Base-by-base conservation (phyloP, 1,140 invertebrate genomes). In the Dinoponera quadriceps region DNA sequence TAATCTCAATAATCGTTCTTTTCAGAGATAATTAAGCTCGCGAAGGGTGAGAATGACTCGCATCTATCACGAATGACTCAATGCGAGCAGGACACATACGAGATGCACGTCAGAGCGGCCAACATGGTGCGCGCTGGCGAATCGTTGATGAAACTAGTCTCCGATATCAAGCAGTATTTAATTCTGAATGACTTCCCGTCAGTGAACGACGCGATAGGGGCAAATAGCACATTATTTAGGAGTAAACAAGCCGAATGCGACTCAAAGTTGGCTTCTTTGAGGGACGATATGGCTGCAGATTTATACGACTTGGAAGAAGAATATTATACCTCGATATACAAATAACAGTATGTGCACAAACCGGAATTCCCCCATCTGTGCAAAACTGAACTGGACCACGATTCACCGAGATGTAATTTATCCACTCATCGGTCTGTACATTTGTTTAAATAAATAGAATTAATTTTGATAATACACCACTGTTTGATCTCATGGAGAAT, bases 121-220 rank as follows among this genome's bases (percentile, higher is more conserved):
- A 99, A 99, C 93, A 99, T 99, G 91, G 98, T 99, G 0, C 94
- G 98, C 90, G 98, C 98, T 84, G 98, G 98, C 1, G 98, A 99
- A 95, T 99, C 98, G 0, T 92, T 99, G 16, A 98, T 99, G 97
- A 99, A 99, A 94, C 94, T 99, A 4, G 98, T 99, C 4, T 98
- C 98, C 0, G 98, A 99, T 92, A 98, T 99, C 18, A 99, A 99
- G 91, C 98, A 99, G 90, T 99, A 99, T 92, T 94, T 99, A 22
- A 99, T 99, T 85, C 95, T 99, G 14, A 99, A 99, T 94, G 99
- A 99, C 93, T 99, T 99, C 91, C 98, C 98, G 44, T 99, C 98
- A 0, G 98, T 99, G 0, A 99, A 99, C 94, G 98, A 99, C 92
- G 98, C 98, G 0, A 99, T 99, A 82, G 96, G 97, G 14, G 96